Evolutionary conservation across 2,888 invertebrate species (phyloP).

Genomic region (Hymenopus coronatus): DNA sequence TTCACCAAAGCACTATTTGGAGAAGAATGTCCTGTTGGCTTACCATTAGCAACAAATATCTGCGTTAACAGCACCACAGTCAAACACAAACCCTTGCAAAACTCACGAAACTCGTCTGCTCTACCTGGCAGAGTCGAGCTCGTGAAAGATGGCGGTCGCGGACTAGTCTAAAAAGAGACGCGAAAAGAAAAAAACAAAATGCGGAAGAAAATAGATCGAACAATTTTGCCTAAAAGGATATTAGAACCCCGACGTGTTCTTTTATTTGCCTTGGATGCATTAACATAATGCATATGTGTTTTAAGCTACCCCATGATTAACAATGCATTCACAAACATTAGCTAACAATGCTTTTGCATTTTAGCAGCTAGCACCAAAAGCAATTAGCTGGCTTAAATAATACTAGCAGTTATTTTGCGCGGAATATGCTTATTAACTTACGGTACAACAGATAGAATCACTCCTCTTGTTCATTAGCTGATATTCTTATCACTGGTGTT

Average conservation of each 20-base stretch:
- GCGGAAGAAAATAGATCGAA: constrained; percentile 22
- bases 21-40: neutral
- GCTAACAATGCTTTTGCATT: neutral
- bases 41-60: constrained; percentile 25
- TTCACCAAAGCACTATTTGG: neutral
- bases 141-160: constrained; percentile 27
- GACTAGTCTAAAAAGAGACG: constrained; percentile 21
- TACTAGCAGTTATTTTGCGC: neutral
- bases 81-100: neutral
- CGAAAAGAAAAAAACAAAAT: constrained; percentile 6
- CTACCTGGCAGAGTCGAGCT: constrained; percentile 15
- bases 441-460: neutral
- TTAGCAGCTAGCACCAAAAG: neutral
- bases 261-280: neutral
- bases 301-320: neutral
- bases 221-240: neutral
- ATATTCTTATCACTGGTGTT: neutral
- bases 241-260: neutral
- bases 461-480: neutral
- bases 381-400: neutral
- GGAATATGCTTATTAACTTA: neutral
- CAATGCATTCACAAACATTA: neutral
- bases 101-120: constrained; percentile 26
- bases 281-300: neutral
- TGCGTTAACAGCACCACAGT: constrained; percentile 4